A percentile compares a stretch with the other conserved stretches of the same genome.
Conservation (phyloP, 2,113 vertebrate species). For the Austrofundulus limnaeus region DNA sequence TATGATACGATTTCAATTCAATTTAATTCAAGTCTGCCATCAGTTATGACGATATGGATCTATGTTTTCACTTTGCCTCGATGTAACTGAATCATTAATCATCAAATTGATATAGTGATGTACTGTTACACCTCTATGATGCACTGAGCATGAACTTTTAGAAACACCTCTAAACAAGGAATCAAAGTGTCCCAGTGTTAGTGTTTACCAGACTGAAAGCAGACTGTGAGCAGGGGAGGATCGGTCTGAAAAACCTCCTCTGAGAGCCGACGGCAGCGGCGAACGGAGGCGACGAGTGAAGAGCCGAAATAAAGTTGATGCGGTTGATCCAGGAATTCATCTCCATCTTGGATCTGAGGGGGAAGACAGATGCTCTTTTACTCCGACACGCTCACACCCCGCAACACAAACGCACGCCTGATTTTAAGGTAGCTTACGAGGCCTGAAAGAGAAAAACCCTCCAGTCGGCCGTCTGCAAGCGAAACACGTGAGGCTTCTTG, state of each 20-base stretch:
- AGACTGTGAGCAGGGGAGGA: slow-evolving; percentile 81
- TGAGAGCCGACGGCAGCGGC: slow-evolving; percentile 89
- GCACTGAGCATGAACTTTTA: neutral
- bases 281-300: slow-evolving; percentile 90
- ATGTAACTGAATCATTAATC: no score
- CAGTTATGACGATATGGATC: no score
- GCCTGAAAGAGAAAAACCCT: slow-evolving; percentile 91
- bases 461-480: slow-evolving; percentile 90
- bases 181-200: no score
- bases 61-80: no score
- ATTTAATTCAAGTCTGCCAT: no score
- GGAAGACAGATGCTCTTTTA: neutral
- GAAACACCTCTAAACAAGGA: neutral
- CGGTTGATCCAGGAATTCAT: slow-evolving; percentile 91
- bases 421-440: slow-evolving; percentile 78
- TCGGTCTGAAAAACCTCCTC: slow-evolving; percentile 85
- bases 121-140: no score
- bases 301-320: slow-evolving; percentile 87
- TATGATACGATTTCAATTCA: no score
- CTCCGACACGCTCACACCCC: neutral
- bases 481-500: slow-evolving; percentile 89
- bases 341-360: slow-evolving; percentile 81
- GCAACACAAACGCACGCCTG: neutral
- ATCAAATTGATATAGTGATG: no score
- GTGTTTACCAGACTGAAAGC: slow-evolving; percentile 79